Conservation (phyloP, 2,113 vertebrate genomes). For the Albula goreensis region DNA sequence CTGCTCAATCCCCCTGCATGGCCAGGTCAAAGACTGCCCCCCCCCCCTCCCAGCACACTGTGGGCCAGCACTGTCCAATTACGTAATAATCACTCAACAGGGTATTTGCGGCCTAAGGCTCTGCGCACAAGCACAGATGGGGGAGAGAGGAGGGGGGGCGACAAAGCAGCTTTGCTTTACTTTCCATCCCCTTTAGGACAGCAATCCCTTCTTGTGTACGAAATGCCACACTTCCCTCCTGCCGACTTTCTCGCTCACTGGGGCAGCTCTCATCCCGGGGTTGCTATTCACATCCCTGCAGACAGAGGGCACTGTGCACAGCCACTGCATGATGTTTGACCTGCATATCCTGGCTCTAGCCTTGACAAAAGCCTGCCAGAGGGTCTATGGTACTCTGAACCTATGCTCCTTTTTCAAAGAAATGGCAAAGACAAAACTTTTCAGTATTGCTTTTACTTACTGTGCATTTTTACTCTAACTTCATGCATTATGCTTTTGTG, state of each 20-base stretch:
- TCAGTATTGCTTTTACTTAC: too few relatives aligned
- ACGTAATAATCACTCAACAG: constrained; percentile 60
- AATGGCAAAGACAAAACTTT: too few relatives aligned
- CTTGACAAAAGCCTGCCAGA: too few relatives aligned
- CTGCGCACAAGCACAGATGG: constrained; percentile 51
- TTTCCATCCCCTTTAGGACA: constrained; percentile 36
- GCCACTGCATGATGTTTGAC: neutral
- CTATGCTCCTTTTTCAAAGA: too few relatives aligned
- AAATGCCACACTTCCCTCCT: constrained; percentile 10
- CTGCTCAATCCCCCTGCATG: neutral
- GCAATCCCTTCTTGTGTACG: constrained; percentile 22
- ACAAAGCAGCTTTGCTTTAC: constrained; percentile 65
- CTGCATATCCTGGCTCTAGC: neutral
- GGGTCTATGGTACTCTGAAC: too few relatives aligned
- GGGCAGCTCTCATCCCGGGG: neutral
- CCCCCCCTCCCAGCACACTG: neutral
- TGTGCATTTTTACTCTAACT: too few relatives aligned
- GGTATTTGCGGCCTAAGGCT: constrained; percentile 57
- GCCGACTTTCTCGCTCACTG: neutral
- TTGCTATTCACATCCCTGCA: neutral
- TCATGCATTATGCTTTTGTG: too few relatives aligned
- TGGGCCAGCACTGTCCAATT: constrained; percentile 29
- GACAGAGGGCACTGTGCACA: neutral
- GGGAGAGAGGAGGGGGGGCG: neutral
- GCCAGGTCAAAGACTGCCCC: neutral